phyloP scores from a whole-genome alignment of 2,888 invertebrate species.

The Platycheirus albimanus region DNA sequence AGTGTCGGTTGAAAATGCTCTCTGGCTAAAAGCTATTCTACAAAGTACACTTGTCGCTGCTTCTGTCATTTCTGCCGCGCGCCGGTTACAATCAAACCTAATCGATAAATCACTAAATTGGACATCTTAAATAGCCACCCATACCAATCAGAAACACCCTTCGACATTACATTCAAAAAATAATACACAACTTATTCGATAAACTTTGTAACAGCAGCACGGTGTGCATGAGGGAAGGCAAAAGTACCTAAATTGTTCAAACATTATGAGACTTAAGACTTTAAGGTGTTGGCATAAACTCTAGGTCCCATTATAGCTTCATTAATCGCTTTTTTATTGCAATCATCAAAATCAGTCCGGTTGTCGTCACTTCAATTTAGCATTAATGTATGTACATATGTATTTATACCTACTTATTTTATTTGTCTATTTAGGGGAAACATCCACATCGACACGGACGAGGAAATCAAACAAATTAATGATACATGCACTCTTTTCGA shows the following conservation, averaged over 20 bases:
- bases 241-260: conserved; percentile 17
- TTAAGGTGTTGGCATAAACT: conserved; percentile 38
- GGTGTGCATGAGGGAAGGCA: not conserved
- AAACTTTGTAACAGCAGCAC: conserved; percentile 19
- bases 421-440: not conserved
- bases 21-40: no score
- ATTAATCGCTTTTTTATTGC: conserved; percentile 4
- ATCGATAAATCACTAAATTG: conserved; percentile 34
- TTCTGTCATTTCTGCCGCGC: not conserved
- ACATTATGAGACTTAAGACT: conserved; percentile 2
- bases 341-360: not conserved
- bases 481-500: conserved; percentile 28
- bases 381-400: no score
- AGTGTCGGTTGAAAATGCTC: no score
- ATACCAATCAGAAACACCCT: not conserved
- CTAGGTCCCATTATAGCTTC: not conserved
- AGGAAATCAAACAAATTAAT: conserved; percentile 1
- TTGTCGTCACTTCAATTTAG: not conserved
- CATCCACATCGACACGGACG: not conserved
- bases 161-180: not conserved
- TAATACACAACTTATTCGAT: conserved; percentile 33
- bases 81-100: conserved; percentile 6
- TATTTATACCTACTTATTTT: not conserved
- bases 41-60: not conserved
- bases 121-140: conserved; percentile 20